Conservation (phyloP, 2,797 vertebrate species). For the Falco cherrug region DNA sequence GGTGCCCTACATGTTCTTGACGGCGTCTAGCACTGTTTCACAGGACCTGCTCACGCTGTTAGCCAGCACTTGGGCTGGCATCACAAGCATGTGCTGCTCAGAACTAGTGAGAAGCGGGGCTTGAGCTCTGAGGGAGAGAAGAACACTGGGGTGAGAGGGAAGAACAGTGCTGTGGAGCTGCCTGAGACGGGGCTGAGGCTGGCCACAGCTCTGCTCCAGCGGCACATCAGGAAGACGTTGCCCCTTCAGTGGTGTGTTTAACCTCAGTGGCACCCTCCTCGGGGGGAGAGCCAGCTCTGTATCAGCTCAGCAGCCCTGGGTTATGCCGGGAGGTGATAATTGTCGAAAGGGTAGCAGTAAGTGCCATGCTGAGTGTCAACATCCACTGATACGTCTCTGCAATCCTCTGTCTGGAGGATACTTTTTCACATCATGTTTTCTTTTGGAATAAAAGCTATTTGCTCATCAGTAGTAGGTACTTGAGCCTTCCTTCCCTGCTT, state of each 20-base stretch:
- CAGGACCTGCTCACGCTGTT: neutral
- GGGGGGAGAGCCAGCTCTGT: neutral
- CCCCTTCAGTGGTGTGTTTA: neutral
- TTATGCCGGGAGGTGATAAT: neutral
- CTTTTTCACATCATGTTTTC: neutral
- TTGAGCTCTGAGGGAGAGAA: neutral
- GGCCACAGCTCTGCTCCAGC: neutral
- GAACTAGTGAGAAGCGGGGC: neutral
- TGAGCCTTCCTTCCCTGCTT: neutral
- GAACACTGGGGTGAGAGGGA: neutral
- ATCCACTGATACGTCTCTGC: rapidly evolving
- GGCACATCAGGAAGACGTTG: rapidly evolving
- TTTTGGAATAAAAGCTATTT: neutral
- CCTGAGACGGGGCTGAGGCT: neutral
- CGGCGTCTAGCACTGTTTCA: neutral
- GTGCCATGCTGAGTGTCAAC: constrained; percentile 9
- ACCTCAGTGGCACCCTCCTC: neutral
- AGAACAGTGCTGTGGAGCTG: neutral
- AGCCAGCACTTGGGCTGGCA: neutral
- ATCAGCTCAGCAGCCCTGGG: neutral
- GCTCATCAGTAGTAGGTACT: neutral
- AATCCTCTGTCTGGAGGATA: neutral
- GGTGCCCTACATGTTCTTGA: neutral
- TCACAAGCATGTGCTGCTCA: neutral
- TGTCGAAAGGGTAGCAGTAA: neutral